phyloP scores from a whole-genome alignment of 2,888 invertebrate species.

The Dicycla oo region DNA sequence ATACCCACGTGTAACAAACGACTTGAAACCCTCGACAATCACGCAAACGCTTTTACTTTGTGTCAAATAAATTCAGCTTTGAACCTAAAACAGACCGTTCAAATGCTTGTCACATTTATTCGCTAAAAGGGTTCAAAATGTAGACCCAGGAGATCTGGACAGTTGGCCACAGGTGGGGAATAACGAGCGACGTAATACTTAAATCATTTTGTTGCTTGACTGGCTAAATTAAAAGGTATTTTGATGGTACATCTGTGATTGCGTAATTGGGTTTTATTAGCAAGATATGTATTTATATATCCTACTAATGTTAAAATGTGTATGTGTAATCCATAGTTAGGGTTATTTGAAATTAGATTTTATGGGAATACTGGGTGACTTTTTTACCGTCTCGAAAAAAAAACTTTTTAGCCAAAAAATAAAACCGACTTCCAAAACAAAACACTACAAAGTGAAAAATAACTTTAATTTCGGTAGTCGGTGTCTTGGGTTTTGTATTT shows the following conservation, averaged over 20 bases:
- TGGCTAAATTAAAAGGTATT: slow-evolving; percentile 24
- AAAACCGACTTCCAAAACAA: too few relatives aligned
- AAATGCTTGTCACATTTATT: slow-evolving; percentile 56
- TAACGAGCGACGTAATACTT: slow-evolving; percentile 51
- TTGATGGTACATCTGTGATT: background rate
- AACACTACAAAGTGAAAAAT: too few relatives aligned
- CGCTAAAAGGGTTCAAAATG: slow-evolving; percentile 68
- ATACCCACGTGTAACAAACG: background rate
- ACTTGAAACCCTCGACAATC: slow-evolving; percentile 20
- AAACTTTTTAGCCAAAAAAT: too few relatives aligned
- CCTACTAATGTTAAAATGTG: too few relatives aligned
- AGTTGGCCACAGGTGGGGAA: slow-evolving; percentile 61
- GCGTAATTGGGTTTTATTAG: background rate
- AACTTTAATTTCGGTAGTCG: too few relatives aligned
- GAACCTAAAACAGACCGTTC: slow-evolving; percentile 24
- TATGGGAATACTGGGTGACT: too few relatives aligned
- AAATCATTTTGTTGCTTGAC: slow-evolving; percentile 60
- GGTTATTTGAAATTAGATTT: too few relatives aligned
- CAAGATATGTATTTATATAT: too few relatives aligned
- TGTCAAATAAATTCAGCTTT: slow-evolving; percentile 43
- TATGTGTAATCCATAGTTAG: too few relatives aligned
- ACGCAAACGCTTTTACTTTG: slow-evolving; percentile 36
- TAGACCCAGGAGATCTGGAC: slow-evolving; percentile 30
- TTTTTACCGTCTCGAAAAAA: too few relatives aligned
- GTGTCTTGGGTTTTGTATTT: too few relatives aligned